phyloP scores from a whole-genome alignment of 53 echinoderm and acorn worm species.

The Zoroaster sp. region DNA sequence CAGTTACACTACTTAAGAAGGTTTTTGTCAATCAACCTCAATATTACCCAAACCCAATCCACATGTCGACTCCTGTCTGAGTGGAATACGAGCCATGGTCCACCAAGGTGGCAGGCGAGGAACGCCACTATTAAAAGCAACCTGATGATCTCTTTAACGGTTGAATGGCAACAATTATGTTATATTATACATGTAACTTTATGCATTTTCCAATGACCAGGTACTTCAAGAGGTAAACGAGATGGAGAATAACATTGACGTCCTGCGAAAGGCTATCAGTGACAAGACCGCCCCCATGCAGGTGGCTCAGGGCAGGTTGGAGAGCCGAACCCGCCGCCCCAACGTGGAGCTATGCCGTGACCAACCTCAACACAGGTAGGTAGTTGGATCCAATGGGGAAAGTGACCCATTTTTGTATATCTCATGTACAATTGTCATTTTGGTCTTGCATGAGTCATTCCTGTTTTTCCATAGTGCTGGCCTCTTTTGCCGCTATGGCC shows the following conservation, averaged over 20 bases:
- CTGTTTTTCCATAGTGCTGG: too few species aligned
- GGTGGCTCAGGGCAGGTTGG: conserved; percentile 89
- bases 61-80: too few species aligned
- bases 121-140: too few species aligned
- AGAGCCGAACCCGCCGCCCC: conserved; percentile 91
- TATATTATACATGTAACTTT: neutral
- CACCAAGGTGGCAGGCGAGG: too few species aligned
- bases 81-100: too few species aligned
- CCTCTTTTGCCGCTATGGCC: too few species aligned
- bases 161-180: too few species aligned
- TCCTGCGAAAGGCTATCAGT: conserved; percentile 86
- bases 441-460: neutral
- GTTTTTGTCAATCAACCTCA: too few species aligned
- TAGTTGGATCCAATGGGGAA: neutral
- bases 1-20: too few species aligned
- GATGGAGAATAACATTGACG: conserved; percentile 92
- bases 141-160: too few species aligned
- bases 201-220: conserved; percentile 23
- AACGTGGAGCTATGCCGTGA: conserved; percentile 98
- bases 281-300: conserved; percentile 97
- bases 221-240: conserved; percentile 99
- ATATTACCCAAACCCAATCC: too few species aligned
- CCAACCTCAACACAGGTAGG: conserved; percentile 98
- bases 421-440: neutral
- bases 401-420: neutral